Evolutionary conservation across 1,140 invertebrate genomes (phyloP).

Genomic region (Drosophila parvula): DNA sequence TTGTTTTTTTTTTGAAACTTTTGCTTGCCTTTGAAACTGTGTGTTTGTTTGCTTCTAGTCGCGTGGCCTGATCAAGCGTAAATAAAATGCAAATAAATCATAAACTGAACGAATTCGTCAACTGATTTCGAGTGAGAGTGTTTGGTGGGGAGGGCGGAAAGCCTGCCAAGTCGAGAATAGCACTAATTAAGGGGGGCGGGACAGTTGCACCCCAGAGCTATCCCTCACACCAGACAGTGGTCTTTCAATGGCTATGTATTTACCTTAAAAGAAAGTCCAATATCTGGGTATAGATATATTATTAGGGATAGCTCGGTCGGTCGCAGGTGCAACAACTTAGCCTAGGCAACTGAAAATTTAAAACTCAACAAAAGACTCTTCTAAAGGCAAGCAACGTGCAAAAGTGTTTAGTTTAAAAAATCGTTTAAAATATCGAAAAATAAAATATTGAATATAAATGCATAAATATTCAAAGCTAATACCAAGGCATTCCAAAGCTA

Average conservation of each 20-base stretch:
- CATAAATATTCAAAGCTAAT: neutral
- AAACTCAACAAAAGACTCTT: slow-evolving; percentile 6
- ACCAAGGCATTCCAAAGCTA: slow-evolving; percentile 34
- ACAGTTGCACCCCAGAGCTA: slow-evolving; percentile 71
- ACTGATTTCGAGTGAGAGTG: slow-evolving; percentile 55
- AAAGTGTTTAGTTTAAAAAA: slow-evolving; percentile 15
- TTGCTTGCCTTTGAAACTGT: slow-evolving; percentile 71
- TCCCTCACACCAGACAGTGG: slow-evolving; percentile 1
- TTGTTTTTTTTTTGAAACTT: slow-evolving; percentile 43
- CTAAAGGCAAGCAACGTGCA: slow-evolving; percentile 44
- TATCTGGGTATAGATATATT: neutral
- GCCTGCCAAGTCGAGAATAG: slow-evolving; percentile 84
- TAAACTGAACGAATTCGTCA: slow-evolving; percentile 65
- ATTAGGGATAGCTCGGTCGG: slow-evolving; percentile 1
- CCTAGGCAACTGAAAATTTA: slow-evolving; percentile 35
- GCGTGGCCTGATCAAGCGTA: slow-evolving; percentile 53
- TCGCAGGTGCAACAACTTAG: slow-evolving; percentile 35
- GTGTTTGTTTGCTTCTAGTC: slow-evolving; percentile 46
- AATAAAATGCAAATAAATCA: slow-evolving; percentile 52
- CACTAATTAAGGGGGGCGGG: slow-evolving; percentile 70
- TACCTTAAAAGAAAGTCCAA: neutral
- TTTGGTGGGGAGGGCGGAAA: slow-evolving; percentile 71
- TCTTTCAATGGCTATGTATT: neutral
- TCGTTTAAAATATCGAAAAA: neutral
- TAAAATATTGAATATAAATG: too few species aligned